Evolutionary conservation across 2,113 vertebrate genomes (phyloP).

Genomic region (Mus musculus): DNA sequence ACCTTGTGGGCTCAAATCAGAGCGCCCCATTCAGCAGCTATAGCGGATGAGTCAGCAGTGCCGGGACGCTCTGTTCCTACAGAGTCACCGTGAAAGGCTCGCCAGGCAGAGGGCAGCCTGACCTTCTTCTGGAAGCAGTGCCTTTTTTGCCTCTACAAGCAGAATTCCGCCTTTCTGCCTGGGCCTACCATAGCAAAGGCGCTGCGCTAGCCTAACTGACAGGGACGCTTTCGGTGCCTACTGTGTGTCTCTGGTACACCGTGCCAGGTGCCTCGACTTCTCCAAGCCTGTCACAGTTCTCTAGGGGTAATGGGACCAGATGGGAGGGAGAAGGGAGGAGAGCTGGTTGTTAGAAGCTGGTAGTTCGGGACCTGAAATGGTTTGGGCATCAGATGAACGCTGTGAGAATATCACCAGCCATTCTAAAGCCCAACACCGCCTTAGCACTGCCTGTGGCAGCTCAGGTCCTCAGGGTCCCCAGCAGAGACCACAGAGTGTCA

Average conservation of each 20-base stretch:
- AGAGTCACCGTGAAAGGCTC: not conserved
- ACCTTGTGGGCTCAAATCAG: not conserved
- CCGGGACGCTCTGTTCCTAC: not conserved
- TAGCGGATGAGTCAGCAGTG: not conserved
- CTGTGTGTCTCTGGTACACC: not conserved
- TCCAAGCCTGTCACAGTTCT: not conserved
- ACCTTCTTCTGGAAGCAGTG: not conserved
- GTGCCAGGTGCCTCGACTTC: not conserved
- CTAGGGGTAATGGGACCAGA: too few relatives aligned
- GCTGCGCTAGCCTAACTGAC: not conserved
- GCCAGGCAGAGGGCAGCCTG: conserved; percentile 7
- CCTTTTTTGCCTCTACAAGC: conserved; percentile 18
- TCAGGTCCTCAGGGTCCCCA: not conserved
- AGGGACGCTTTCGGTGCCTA: not conserved
- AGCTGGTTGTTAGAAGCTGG: not conserved
- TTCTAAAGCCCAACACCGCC: not conserved
- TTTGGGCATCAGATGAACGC: not conserved
- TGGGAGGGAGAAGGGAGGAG: not conserved
- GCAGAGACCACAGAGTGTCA: not conserved
- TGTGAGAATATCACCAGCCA: not conserved
- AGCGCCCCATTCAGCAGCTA: not conserved
- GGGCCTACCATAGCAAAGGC: not conserved
- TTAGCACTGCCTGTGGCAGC: too few relatives aligned
- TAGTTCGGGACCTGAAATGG: not conserved
- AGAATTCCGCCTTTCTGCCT: conserved; percentile 16